Evolutionary conservation across 2,888 invertebrate species (phyloP).

Genomic region (Alcis repandata): DNA sequence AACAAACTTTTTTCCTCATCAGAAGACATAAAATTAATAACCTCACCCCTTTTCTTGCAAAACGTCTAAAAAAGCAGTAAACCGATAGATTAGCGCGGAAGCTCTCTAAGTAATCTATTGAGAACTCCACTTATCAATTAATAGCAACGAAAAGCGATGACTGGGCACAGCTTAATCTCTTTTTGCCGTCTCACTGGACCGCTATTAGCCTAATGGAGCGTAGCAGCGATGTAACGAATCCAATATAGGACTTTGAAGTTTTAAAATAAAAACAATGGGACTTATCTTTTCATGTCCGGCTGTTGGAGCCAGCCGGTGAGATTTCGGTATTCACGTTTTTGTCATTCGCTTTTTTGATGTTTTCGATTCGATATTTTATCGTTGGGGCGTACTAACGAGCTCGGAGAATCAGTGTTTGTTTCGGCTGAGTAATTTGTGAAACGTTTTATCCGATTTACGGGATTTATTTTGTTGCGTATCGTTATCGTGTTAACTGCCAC

Average conservation of each 20-base stretch:
- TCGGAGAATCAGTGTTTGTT: slow-evolving; percentile 26
- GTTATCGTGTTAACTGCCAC: background rate
- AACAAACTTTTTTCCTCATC: background rate
- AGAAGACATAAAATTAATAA: background rate
- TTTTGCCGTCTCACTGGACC: slow-evolving; percentile 77
- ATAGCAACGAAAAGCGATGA: slow-evolving; percentile 75
- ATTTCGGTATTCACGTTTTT: slow-evolving; percentile 37
- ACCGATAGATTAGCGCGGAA: slow-evolving; percentile 40
- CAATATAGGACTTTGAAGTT: slow-evolving; percentile 62
- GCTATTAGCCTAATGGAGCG: slow-evolving; percentile 80
- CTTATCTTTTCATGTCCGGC: slow-evolving; percentile 48
- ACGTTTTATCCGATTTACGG: slow-evolving; percentile 18
- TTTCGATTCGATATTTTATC: slow-evolving; percentile 42
- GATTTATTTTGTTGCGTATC: background rate
- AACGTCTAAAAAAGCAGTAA: slow-evolving; percentile 21
- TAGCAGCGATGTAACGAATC: slow-evolving; percentile 61
- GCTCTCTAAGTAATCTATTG: slow-evolving; percentile 57
- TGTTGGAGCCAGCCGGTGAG: slow-evolving; percentile 45
- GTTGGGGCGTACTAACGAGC: slow-evolving; percentile 31
- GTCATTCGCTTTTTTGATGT: slow-evolving; percentile 45
- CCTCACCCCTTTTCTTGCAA: slow-evolving; percentile 22
- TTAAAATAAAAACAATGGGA: slow-evolving; percentile 63
- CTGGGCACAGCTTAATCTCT: slow-evolving; percentile 76
- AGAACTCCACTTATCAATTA: slow-evolving; percentile 73
- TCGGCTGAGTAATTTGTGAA: slow-evolving; percentile 31